Evolutionary conservation across 92 coral and sea anemone species (phyloP), one percentile per base, ranked within the genome.

Genomic region (Micromussa lordhowensis): DNA sequence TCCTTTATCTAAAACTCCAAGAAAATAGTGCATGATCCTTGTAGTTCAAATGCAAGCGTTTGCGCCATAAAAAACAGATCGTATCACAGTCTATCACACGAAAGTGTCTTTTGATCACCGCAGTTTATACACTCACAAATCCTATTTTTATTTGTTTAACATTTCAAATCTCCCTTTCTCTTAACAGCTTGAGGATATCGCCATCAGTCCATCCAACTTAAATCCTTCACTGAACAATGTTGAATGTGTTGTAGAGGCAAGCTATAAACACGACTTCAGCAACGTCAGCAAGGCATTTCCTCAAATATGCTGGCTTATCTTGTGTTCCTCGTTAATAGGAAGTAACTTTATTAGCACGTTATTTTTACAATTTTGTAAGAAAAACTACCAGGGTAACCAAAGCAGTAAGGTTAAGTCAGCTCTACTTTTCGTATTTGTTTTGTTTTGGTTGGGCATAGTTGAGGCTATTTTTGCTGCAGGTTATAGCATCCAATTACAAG

Each of bases 101-200:
- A 36, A 36, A 36, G n/a, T n/a, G n/a, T n/a, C 38, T 36, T 36
- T 36, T 44, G 51, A 13, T 44, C 51, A 44, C 51, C 51, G 51
- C 51, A 44, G 51, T 44, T 44, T 44, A 13, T 13, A 44, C 9
- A 1, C 51, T 9, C 7, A 8, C 51, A 8, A 7, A 44, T 44
- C 51, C 51, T 9, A 44, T 28, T 40, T 22, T 53, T 15, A 53
- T 40, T 77, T 77, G 81, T 5, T 35, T 22, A 15, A 40, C 29
- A 10, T 1, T 77, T 8, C 0, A 12, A 11, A 14, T 11, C 6
- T 77, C 24, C 31, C 76, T 14, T 32, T 58, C 53, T 69, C 63
- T 75, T 29, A 31, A 49, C 78, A 89, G 91, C 91, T 89, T 51
- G 88, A 89, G 86, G 91, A 89, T 40, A 78, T 89, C 26, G 91